phyloP scores from a whole-genome alignment of 2,113 vertebrate genomes.

The Oryzias javanicus region DNA sequence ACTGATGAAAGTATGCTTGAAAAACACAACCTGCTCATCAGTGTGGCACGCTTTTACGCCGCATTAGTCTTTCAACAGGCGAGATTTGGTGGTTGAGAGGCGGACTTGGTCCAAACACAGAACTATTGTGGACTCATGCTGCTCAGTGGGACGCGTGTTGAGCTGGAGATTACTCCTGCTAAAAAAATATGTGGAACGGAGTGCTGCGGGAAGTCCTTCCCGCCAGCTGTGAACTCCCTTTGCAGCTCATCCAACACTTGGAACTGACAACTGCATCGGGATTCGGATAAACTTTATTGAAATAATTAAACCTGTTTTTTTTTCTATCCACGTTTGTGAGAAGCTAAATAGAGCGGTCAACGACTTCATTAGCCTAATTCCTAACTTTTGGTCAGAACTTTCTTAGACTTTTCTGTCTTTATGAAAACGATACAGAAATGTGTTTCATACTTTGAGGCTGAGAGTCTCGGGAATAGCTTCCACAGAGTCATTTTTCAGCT shows the following conservation, averaged over 20 bases:
- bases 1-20: too few relatives aligned
- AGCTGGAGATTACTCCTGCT: background rate
- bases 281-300: too few relatives aligned
- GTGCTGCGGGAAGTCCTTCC: background rate
- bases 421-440: slow-evolving; percentile 10
- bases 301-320: too few relatives aligned
- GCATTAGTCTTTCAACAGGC: too few relatives aligned
- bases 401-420: background rate
- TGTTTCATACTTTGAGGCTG: slow-evolving; percentile 80
- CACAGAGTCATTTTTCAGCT: slow-evolving; percentile 19
- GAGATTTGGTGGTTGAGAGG: background rate
- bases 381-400: background rate
- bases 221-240: background rate
- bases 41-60: too few relatives aligned
- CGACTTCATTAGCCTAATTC: background rate
- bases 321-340: background rate
- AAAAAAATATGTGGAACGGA: background rate
- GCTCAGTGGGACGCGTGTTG: background rate
- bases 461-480: slow-evolving; percentile 32
- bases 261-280: background rate
- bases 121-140: background rate
- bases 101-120: background rate
- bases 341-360: background rate
- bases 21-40: too few relatives aligned
- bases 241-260: background rate